A percentile compares a stretch with the other conserved stretches of the same genome.
Conservation (phyloP, 2,888 invertebrate genomes). For the Leucozona laternaria region DNA sequence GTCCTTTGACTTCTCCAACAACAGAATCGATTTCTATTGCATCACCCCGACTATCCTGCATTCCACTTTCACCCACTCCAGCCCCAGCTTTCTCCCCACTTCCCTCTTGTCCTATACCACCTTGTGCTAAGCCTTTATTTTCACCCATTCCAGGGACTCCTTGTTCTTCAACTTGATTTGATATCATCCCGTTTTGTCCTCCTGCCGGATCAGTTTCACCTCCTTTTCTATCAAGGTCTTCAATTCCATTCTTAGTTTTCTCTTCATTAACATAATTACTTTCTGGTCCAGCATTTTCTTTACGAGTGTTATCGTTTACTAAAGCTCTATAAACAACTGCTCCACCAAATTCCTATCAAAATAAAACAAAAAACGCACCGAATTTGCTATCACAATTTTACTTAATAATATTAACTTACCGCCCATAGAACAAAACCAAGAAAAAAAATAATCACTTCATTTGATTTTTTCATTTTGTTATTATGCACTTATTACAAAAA, state of each 20-base stretch:
- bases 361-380: neutral
- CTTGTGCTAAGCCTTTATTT: neutral
- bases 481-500: neutral
- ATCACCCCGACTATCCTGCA: neutral
- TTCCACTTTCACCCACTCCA: neutral
- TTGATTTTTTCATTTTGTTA: conserved; percentile 2
- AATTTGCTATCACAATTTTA: neutral
- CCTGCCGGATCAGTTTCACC: neutral
- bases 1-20: neutral
- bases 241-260: neutral
- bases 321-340: neutral
- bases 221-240: neutral
- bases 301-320: neutral
- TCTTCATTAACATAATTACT: neutral
- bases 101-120: neutral
- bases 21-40: neutral
- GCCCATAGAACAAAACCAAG: neutral
- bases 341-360: conserved; percentile 1
- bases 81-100: neutral
- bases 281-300: neutral
- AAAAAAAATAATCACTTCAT: neutral
- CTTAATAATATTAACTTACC: neutral
- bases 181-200: neutral
- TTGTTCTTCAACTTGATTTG: neutral
- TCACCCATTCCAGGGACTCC: neutral